Percentiles rank a stretch among this genome's conserved stretches.
Evolutionary conservation across 2,113 vertebrate genomes (phyloP).

Genomic region (Dermatemys mawii): DNA sequence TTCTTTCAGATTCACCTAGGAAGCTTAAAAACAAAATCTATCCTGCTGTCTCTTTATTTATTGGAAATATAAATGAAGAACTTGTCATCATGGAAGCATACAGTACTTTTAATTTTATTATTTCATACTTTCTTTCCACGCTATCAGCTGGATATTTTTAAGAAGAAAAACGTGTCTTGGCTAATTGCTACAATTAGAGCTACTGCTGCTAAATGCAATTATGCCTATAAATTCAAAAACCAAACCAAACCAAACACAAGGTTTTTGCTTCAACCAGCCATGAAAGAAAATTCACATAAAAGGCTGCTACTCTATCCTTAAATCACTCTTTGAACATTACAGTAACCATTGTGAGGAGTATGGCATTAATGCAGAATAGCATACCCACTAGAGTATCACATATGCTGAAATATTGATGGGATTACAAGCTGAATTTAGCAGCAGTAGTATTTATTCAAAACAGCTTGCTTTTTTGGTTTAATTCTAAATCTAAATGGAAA

Average conservation of each 20-base stretch:
- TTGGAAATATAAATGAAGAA: neutral
- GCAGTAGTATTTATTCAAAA: neutral
- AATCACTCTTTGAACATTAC: neutral
- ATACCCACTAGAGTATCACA: neutral
- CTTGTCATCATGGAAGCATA: neutral
- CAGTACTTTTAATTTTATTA: neutral
- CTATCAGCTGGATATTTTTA: constrained; percentile 8
- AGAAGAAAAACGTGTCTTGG: neutral
- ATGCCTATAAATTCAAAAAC: neutral
- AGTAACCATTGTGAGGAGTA: neutral
- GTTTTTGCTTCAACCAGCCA: neutral
- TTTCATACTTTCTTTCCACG: neutral
- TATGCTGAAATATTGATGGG: neutral
- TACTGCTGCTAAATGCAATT: constrained; percentile 36
- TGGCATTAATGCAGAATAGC: neutral
- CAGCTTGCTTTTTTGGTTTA: neutral
- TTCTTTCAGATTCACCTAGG: neutral
- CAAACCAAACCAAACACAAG: accelerated
- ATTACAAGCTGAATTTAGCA: neutral
- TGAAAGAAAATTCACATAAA: neutral
- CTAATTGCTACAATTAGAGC: constrained; percentile 34
- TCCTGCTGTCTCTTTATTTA: neutral
- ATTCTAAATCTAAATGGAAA: neutral
- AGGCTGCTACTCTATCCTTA: neutral
- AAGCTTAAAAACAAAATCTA: neutral